phyloP scores from a whole-genome alignment of 2,888 invertebrate genomes.

The Tetrapedia diversipes region DNA sequence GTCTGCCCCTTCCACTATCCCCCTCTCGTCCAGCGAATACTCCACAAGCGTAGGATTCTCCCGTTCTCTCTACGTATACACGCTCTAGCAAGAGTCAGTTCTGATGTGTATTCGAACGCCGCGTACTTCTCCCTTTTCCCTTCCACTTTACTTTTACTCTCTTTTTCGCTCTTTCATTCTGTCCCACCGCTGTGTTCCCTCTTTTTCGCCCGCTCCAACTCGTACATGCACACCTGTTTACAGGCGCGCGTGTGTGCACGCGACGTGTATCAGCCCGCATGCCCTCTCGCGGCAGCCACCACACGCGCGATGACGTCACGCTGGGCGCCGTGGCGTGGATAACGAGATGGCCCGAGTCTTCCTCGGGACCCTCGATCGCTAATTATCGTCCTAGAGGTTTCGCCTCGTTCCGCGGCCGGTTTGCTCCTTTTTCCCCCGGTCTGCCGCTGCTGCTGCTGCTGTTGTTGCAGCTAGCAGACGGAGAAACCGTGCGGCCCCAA shows the following conservation, averaged over 20 bases:
- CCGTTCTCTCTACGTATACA: slow-evolving; percentile 20
- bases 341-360: slow-evolving; percentile 69
- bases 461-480: no score
- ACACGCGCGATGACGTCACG: slow-evolving; percentile 73
- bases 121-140: not conserved
- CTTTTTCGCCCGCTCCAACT: not conserved
- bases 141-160: not conserved
- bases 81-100: slow-evolving; percentile 35
- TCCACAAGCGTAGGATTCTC: slow-evolving; percentile 21
- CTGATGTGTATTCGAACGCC: slow-evolving; percentile 28
- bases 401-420: slow-evolving; percentile 49
- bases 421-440: slow-evolving; percentile 21
- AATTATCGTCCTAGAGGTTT: slow-evolving; percentile 71
- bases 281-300: slow-evolving; percentile 55
- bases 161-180: not conserved
- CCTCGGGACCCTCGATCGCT: slow-evolving; percentile 69
- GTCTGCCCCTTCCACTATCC: slow-evolving; percentile 15
- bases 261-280: slow-evolving; percentile 53
- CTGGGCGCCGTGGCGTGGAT: slow-evolving; percentile 74
- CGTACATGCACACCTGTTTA: slow-evolving; percentile 62
- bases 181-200: not conserved
- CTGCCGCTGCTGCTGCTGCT: slow-evolving; percentile 18
- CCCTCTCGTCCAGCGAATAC: not conserved
- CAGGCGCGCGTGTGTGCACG: slow-evolving; percentile 50
- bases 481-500: slow-evolving; percentile 53